Evolutionary conservation across 2,888 invertebrate genomes (phyloP).

Genomic region (Tortrix viridana): DNA sequence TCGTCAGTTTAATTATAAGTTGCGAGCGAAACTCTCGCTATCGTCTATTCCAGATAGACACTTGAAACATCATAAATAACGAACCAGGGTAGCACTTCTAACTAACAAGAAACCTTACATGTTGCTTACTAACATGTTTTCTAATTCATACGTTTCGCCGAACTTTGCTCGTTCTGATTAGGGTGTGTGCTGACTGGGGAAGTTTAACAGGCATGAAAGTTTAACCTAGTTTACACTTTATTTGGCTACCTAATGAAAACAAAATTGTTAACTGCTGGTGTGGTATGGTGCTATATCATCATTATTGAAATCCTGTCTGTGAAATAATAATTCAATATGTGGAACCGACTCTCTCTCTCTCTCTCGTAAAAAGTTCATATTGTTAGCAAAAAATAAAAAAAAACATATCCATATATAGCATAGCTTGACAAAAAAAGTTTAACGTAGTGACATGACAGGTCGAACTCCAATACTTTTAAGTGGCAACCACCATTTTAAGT

Average conservation of each 20-base stretch:
- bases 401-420: no score
- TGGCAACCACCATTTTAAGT: no score
- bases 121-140: constrained; percentile 33
- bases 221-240: constrained; percentile 29
- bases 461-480: no score
- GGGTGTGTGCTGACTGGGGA: constrained; percentile 31
- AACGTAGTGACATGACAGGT: no score
- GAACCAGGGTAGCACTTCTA: constrained; percentile 18
- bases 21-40: constrained; percentile 47
- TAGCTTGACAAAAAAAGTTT: no score
- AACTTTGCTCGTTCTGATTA: constrained; percentile 30
- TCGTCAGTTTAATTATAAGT: constrained; percentile 70
- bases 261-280: neutral
- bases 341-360: no score
- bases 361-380: no score
- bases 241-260: constrained; percentile 11
- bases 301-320: no score
- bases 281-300: no score
- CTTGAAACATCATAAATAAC: constrained; percentile 40
- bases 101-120: constrained; percentile 31
- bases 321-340: no score
- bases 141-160: constrained; percentile 33
- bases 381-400: no score
- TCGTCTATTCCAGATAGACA: constrained; percentile 38
- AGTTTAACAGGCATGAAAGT: constrained; percentile 33